Evolutionary conservation across 2,113 vertebrate species (phyloP).

Genomic region (Colinus virginianus): DNA sequence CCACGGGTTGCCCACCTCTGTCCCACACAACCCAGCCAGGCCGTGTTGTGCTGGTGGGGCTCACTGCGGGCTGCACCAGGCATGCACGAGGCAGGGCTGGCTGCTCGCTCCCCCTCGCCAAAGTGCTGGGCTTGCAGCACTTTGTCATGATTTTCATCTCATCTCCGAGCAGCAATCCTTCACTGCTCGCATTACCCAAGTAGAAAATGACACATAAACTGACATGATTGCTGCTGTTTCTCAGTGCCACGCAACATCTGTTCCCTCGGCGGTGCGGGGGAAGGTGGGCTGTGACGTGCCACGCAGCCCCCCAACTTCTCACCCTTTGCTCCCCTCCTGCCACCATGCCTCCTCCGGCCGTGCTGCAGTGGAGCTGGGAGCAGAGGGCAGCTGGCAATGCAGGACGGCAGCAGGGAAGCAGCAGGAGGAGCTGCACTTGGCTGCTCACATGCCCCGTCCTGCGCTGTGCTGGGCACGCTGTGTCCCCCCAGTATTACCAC

Average conservation of each 20-base stretch:
- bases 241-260: background rate
- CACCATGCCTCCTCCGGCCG: rapidly evolving
- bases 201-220: conserved; percentile 14
- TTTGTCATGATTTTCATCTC: background rate
- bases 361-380: background rate
- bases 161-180: background rate
- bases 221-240: background rate
- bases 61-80: background rate
- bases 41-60: background rate
- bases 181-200: background rate
- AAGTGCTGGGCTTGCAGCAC: background rate
- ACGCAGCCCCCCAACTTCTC: background rate
- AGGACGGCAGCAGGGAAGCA: background rate
- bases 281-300: background rate
- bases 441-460: no score
- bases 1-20: background rate
- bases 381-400: background rate
- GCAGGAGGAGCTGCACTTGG: no score
- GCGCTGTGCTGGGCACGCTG: background rate
- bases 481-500: background rate
- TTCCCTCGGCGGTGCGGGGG: rapidly evolving
- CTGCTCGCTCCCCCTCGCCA: background rate
- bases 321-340: no score
- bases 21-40: no score
- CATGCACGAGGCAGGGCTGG: background rate